Evolutionary conservation across 1,140 invertebrate species (phyloP), one percentile per base, ranked within the genome.

Genomic region (Drosophila jambulina): DNA sequence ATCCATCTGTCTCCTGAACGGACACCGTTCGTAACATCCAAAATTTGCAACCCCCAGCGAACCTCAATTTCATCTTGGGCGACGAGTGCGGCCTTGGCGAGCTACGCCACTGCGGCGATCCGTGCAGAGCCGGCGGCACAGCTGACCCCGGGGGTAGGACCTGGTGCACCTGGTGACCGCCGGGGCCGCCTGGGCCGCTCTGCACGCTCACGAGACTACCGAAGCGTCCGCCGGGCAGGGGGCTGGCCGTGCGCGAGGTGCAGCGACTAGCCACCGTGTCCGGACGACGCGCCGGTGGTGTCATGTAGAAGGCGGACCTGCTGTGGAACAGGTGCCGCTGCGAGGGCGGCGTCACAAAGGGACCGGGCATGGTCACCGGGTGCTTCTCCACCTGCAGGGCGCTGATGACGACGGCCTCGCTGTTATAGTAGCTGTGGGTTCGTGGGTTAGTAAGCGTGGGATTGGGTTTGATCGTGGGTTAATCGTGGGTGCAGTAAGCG

Each of bases 31-130:
- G 21, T 19, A 10, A 15, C 12, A 21, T 15, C 17, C 25, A 6
- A 29, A 53, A n/a, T 19, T 25, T 34, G 3, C 9, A 57, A n/a
- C 42, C 56, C 23, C 7, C 32, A 53, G 29, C 65, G 56, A 53
- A 97, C 97, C 97, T 97, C 91, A 98, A 94, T 95, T 98, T 98
- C 95, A 98, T 97, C 94, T 98, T 98, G 74, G 97, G 97, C 75
- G 97, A 97, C 84, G 96, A 95, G 91, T 97, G 97, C 76, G 96
- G 95, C 80, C 94, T 94, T 17, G 94, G 93, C 29, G 94, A 94
- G 64, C 93, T 94, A 29, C 94, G 93, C 77, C 91, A 93, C 57
- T 79, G 80, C 49, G 94, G 94, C 32, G 94, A 94, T 27, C 94
- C 94, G 49, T 93, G 93, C 82, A 94, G 94, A 57, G 68, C 57